These are phyloP conservation scores for Seira ritae DNA, from an alignment of 2,888 invertebrate genomes.

Conservation along the genomic window DNA sequence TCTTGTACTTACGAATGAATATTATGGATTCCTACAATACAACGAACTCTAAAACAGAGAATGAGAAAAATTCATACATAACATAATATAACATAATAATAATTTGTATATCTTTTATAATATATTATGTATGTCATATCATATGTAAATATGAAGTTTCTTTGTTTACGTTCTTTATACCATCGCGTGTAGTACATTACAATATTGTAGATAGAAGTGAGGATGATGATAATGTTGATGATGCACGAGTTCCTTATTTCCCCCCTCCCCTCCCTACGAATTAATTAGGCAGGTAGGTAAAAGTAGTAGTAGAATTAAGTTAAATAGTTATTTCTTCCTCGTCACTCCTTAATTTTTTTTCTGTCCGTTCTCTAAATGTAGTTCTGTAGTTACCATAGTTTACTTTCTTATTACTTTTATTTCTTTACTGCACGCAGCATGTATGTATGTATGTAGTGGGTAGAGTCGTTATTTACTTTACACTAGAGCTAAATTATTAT, in stretches of 20 bases:
- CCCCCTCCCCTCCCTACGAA: too few species aligned
- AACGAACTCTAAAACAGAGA: conserved; percentile 16
- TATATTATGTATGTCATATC: conserved; percentile 54
- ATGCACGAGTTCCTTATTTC: too few species aligned
- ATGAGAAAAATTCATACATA: too few species aligned
- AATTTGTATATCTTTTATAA: conserved; percentile 28
- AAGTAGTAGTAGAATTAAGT: too few species aligned
- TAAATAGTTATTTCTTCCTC: too few species aligned
- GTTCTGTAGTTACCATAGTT: too few species aligned
- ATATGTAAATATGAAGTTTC: conserved; percentile 59
- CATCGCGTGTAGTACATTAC: too few species aligned
- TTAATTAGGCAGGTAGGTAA: too few species aligned
- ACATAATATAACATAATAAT: conserved; percentile 18
- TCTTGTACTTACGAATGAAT: conserved; percentile 55
- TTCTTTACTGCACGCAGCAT: conserved; percentile 15
- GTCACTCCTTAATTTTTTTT: too few species aligned
- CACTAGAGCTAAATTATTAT: conserved; percentile 15
- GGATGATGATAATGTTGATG: too few species aligned
- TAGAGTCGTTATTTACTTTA: conserved; percentile 26
- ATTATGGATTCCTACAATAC: conserved; percentile 32
- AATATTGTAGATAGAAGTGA: too few species aligned
- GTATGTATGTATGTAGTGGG: conserved; percentile 35
- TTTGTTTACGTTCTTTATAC: conserved; percentile 36
- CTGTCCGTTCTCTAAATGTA: too few species aligned
- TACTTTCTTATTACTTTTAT: background rate